Evolutionary conservation across 2,113 vertebrate genomes (phyloP).

Genomic region (Casuarius casuarius): DNA sequence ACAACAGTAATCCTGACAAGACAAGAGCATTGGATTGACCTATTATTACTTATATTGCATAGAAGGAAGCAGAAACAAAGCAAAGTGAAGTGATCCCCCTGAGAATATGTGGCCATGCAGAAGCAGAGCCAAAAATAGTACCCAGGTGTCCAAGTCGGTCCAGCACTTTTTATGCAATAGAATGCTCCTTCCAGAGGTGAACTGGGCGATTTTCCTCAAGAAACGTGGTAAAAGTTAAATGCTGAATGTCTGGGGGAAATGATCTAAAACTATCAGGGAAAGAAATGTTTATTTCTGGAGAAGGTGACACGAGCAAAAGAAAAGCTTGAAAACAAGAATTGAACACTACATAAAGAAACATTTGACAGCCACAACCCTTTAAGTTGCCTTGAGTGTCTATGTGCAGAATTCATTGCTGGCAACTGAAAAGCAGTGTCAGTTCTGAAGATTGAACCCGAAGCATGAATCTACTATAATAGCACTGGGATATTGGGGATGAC

Average conservation of each 20-base stretch:
- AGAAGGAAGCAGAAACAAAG: background rate
- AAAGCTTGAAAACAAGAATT: background rate
- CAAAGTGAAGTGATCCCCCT: background rate
- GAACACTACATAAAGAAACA: background rate
- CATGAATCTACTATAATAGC: background rate
- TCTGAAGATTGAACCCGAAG: background rate
- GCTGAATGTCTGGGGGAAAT: background rate
- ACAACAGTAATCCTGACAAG: background rate
- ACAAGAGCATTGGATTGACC: background rate
- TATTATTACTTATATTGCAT: background rate
- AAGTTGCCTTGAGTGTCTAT: background rate
- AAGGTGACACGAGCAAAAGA: background rate
- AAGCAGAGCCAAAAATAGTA: background rate
- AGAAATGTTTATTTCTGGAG: conserved; percentile 14
- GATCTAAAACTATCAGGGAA: background rate
- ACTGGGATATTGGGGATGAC: background rate
- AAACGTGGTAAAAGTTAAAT: background rate
- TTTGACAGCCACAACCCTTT: conserved; percentile 1
- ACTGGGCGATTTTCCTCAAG: background rate
- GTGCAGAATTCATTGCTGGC: conserved; percentile 11
- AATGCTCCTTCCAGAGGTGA: background rate
- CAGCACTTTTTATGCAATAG: background rate
- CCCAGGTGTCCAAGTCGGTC: background rate
- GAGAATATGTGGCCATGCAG: background rate
- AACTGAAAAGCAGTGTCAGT: background rate